Evolutionary conservation across 2,113 vertebrate genomes (phyloP), one percentile per base, ranked within the genome.

Genomic region (Crotalus viridis): DNA sequence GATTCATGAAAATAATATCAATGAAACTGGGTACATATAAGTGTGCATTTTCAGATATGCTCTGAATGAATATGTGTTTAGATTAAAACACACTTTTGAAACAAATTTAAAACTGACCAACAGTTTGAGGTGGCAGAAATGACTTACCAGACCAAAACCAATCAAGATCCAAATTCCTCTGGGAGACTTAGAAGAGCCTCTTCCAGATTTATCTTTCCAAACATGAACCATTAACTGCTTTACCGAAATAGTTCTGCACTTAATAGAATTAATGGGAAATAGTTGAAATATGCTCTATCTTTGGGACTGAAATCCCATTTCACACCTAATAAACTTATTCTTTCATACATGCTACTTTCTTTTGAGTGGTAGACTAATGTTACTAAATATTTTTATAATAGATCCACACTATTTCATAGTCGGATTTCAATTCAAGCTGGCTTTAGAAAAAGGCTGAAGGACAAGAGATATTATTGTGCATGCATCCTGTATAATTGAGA

Each of bases 271-370:
- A 87, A 91, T 87, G 57, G n/a, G 24, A 90, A 95, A 91, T 55
- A 22, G 12, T 90, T 93, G 57, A 94, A 93, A 92, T 90, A 87
- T 33, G 43, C 39, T 94, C 52, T 12, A 43, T 89, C 15, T 93
- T 87, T 87, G 51, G n/a, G 19, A 90, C 69, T 69, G 26, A 92
- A 95, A 89, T 91, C 85, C 54, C 5, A 88, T 93, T 95, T 95
- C 85, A 93, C 88, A 59, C 59, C 56, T 88, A 93, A 93, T 93
- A 94, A 90, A 94, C n/a, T 33, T 89, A 6, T 3, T 39, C 19
- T 10, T 94, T 90, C 85, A 90, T 54, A 81, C 5, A 26, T 59
- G 54, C 74, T 88, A 91, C 74, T 91, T 92, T 91, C 8, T 51
- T 89, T 92, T 59, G 59, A 52, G n/a, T 33, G 17, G 17, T 39